These are phyloP conservation scores for Nesogale talazaci DNA, from an alignment of 2,113 vertebrate species.

Conservation along the genomic window DNA sequence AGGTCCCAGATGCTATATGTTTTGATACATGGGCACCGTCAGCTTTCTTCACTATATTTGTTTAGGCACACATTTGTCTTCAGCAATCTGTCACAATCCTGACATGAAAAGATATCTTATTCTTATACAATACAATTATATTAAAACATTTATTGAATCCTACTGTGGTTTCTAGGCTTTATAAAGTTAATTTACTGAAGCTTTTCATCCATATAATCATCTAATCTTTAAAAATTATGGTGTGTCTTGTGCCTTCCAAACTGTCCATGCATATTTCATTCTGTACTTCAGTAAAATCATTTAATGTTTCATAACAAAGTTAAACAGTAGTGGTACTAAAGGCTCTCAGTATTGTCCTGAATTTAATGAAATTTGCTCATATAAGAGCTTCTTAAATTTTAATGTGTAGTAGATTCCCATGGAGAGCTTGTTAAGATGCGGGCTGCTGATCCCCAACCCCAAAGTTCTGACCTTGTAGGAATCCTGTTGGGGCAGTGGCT, in stretches of 20 bases:
- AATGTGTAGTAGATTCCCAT: neutral
- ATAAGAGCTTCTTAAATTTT: neutral
- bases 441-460: neutral
- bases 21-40: too few species aligned
- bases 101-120: neutral
- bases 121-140: neutral
- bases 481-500: neutral
- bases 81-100: too few species aligned
- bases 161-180: neutral
- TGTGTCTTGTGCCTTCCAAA: neutral
- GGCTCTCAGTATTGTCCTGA: neutral
- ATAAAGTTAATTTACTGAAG: neutral
- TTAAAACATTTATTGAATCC: neutral
- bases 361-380: neutral
- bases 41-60: too few species aligned
- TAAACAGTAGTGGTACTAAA: neutral
- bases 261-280: slow-evolving; percentile 16
- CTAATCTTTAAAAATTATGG: neutral
- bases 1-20: too few species aligned
- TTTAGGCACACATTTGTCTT: too few species aligned
- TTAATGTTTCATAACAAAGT: neutral
- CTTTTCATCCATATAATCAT: neutral
- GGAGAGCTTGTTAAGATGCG: neutral
- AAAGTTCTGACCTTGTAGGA: neutral
- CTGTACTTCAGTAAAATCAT: neutral